Conservation (phyloP, 37 sponge, comb jelly and placozoan species). For the Halisarca cf. caerulea region DNA sequence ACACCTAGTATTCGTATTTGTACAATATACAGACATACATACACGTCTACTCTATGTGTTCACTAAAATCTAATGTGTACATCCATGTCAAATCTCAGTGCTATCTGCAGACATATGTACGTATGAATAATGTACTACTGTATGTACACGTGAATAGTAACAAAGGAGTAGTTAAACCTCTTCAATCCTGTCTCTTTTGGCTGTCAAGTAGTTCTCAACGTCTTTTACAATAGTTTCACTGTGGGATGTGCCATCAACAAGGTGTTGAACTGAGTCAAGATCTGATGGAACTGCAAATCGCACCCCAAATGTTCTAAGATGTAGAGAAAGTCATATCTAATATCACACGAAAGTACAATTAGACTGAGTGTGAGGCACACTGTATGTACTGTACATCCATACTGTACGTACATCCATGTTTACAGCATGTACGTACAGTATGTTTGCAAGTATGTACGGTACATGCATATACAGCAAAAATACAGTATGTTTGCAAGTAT, state of each 20-base stretch:
- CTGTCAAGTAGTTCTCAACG: constrained; percentile 54
- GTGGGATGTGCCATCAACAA: constrained; percentile 28
- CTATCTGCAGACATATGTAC: neutral
- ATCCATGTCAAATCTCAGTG: no score
- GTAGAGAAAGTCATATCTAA: no score
- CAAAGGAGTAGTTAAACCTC: constrained; percentile 20
- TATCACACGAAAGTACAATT: no score
- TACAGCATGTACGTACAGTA: neutral
- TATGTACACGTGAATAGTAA: no score
- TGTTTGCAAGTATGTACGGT: neutral
- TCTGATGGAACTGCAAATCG: constrained; percentile 26
- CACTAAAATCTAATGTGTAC: no score
- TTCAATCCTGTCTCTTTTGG: constrained; percentile 55
- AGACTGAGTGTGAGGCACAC: no score
- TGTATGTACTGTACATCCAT: no score
- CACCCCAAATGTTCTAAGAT: constrained; percentile 47
- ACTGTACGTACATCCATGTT: no score
- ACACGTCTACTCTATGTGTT: no score
- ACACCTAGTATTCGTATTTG: no score
- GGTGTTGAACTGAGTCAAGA: constrained; percentile 24
- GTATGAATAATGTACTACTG: neutral
- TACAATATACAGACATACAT: neutral
- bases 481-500: neutral
- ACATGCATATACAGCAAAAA: neutral
- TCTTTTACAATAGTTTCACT: constrained; percentile 51